Base-by-base conservation (phyloP, 2,888 invertebrate species). In the Meloe dianella region DNA sequence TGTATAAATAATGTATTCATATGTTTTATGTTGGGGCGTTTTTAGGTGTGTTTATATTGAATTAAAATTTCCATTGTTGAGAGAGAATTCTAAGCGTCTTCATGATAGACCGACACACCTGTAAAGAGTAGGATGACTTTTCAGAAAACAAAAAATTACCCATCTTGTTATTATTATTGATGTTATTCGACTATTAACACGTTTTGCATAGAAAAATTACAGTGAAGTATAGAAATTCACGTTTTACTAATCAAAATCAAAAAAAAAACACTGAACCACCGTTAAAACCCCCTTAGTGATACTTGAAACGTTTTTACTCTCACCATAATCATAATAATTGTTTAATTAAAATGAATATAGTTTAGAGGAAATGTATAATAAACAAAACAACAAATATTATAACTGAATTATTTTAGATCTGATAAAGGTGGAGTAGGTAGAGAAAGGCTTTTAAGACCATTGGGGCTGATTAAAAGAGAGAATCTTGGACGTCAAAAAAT, bases 61-160 rank as follows among this genome's bases (percentile, higher is more conserved):
- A 67, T 67, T 63, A 63, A 54, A 66, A 66, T 57, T 62, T 66
- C 67, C 64, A 65, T 65, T 68, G 67, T 67, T 67, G 64, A 32
- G 41, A 58, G 59, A 47, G 65, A n/a, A 63, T 67, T 63, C 57
- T 60, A 64, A 67, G 38, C 41, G 59, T 64, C 59, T 67, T 61
- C 47, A 47, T 24, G 47, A 57, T 20, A 41, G 61, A 67, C 63
- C 67, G 57, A 57, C 60, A 41, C 67, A 67, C 63, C 67, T 60
- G 56, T 58, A 62, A 54, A 5, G 62, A 58, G 30, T 61, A 41
- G 24, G 59, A 60, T 57, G 56, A 57, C 57, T 47, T 29, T 54
- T 27, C n/a, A 7, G 24, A 54, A 51, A 51, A 47, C 2, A 51
- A 24, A 54, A 54, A 24, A 24, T 14, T 54, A 0, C 27, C 54